These are phyloP conservation scores for Rhabdomys dilectus DNA, from an alignment of 2,113 vertebrate genomes.

Conservation along the genomic window DNA sequence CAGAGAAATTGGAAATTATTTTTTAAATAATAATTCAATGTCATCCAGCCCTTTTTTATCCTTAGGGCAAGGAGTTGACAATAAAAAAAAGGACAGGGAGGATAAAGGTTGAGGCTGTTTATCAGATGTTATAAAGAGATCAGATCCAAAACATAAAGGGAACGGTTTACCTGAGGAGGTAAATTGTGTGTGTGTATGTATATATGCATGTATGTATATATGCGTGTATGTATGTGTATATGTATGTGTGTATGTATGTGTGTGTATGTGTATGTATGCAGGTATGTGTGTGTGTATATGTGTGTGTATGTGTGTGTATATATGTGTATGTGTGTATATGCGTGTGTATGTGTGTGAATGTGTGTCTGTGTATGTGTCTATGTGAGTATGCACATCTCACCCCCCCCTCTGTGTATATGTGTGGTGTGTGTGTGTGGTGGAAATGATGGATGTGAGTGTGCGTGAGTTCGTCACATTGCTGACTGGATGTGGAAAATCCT, in stretches of 20 bases:
- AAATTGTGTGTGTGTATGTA: not conserved
- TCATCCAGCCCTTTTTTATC: not conserved
- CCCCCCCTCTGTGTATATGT: not conserved
- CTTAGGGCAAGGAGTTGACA: not conserved
- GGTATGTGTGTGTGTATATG: rapidly evolving
- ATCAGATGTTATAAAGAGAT: not conserved
- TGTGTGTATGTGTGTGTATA: not conserved
- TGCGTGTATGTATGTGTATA: rapidly evolving
- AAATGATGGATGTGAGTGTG: not conserved
- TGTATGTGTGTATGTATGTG: rapidly evolving
- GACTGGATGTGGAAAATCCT: not conserved
- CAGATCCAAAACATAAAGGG: not conserved
- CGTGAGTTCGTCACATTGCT: not conserved
- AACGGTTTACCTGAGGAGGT: not conserved
- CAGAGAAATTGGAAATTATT: not conserved
- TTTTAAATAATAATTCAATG: not conserved
- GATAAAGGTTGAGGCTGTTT: not conserved
- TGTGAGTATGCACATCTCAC: no score
- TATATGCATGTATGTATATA: not conserved
- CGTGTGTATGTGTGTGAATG: not conserved
- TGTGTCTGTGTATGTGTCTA: not conserved
- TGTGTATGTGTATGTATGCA: not conserved
- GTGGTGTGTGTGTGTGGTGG: not conserved
- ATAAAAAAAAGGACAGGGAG: not conserved
- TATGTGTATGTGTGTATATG: no score